Base-by-base conservation (phyloP, 2,113 vertebrate genomes). In the Crotalus tigris region DNA sequence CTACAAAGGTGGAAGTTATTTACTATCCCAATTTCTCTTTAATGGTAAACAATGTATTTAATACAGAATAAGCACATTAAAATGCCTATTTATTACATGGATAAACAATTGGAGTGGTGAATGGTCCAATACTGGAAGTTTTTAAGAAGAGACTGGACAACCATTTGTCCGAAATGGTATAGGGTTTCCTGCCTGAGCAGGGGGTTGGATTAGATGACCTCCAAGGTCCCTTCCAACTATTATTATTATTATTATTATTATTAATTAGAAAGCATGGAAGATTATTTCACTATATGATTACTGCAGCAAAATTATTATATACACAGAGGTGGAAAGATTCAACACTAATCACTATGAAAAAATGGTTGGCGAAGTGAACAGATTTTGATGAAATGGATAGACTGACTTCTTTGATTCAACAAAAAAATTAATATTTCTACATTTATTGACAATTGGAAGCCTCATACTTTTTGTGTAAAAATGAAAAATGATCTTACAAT, bases 81-180 rank as follows among this genome's bases (percentile, higher is more conserved):
- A 91, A 93, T 92, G 46, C 64, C 85, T 94, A 92, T 92, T 59
- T 94, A n/a, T 69, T 69, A 69, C 69, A 39, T 39, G 69, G 1
- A 81, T 81, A 81, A 81, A 81, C 69, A 81, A 26, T 64, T 29
- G 46, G 46, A 46, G 46, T 4, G 4, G 46, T 46, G 46, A 46
- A 46, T 46, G 4, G 4, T 46, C 46, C 46, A 46, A 46, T 46
- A 46, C 46, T 46, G 46, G 46, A 46, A 46, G 4, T 46, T 46
- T 46, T 46, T 46, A 46, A 46, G 46, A 46, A 46, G 46, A 46
- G 46, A 46, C 46, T 46, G 46, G 46, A 46, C 46, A 46, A 4
- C 46, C 46, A 46, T 46, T 46, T 46, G 46, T 46, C 46, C 46
- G 46, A 46, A 46, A 46, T 46, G 46, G 46, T 46, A 46, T 46